These are phyloP conservation scores for Ichneumon xanthorius DNA, from an alignment of 2,888 invertebrate species.

Conservation along the genomic window DNA sequence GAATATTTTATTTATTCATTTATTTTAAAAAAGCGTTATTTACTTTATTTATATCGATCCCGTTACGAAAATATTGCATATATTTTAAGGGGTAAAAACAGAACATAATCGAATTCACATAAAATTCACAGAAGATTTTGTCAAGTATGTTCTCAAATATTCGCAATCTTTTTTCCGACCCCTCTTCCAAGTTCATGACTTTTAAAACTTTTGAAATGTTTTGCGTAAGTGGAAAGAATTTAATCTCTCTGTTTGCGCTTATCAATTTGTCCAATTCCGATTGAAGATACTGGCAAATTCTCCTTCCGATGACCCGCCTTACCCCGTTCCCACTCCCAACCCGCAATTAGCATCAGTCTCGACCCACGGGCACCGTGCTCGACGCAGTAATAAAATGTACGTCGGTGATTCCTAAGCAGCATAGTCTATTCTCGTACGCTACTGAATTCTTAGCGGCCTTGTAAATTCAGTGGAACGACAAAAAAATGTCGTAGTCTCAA, in stretches of 20 bases:
- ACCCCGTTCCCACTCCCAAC: background rate
- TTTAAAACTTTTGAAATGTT: background rate
- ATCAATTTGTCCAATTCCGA: background rate
- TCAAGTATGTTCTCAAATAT: background rate
- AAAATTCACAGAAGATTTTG: background rate
- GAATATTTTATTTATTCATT: background rate
- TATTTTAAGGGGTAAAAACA: background rate
- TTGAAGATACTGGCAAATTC: background rate
- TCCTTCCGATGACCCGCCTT: background rate
- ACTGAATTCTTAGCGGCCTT: constrained; percentile 22
- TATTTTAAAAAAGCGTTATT: background rate
- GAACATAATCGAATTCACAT: background rate
- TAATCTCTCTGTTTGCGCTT: too few relatives aligned
- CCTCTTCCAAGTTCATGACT: background rate
- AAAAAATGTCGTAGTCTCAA: constrained; percentile 19
- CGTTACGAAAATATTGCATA: background rate
- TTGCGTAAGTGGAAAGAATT: too few relatives aligned
- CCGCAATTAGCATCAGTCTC: constrained; percentile 48
- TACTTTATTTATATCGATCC: background rate
- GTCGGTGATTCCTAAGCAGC: constrained; percentile 12
- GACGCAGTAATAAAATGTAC: constrained; percentile 35
- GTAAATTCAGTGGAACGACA: constrained; percentile 31
- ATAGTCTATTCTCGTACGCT: constrained; percentile 42
- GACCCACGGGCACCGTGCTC: constrained; percentile 28
- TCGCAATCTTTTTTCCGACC: background rate